Evolutionary conservation across 2,888 invertebrate species (phyloP), one percentile per base, ranked within the genome.

Genomic region (Chloromyia formosa): DNA sequence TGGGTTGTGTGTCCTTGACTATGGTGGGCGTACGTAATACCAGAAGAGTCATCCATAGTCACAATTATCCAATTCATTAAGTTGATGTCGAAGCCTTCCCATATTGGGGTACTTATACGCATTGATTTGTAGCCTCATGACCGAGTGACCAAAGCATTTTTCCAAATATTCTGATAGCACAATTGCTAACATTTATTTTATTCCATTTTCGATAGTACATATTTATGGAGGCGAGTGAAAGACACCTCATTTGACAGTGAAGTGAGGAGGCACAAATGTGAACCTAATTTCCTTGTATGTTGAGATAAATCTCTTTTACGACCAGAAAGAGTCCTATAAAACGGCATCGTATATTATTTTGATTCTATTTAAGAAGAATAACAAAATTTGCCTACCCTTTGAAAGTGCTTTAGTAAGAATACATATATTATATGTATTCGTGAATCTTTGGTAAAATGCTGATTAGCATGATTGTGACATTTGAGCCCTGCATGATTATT

Each of bases 41-140:
- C 10, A n/a, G 56, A 18, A 22, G 56, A 42, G 7, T 16, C 42
- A 64, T 42, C 62, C 23, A 27, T 20, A 40, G 7, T 42, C 42
- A 1, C 62, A 22, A 64, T 42, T 42, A 64, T 64, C 42, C 42
- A 16, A 64, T 64, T 64, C 42, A 64, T 64, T 64, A 64, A 20
- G 18, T n/a, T 18, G 62, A 64, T 64, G 42, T 64, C 18, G 62
- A 64, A 64, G 23, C 18, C 16, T 42, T 42, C 40, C n/a, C 40
- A 4, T 7, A 7, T 35, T 35, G 3, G 7, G 14, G 42, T 42
- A 18, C 23, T 64, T 64, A 64, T 16, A 9, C 4, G 16, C 27
- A 35, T 7, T 64, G 62, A 42, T 64, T 64, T 64, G 62, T 64
- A 40, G 40, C 23, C 49, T n/a, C 10, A 10, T 3, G 12, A 49